phyloP scores from a whole-genome alignment of 2,888 invertebrate species.

The Anthrax anthrax region DNA sequence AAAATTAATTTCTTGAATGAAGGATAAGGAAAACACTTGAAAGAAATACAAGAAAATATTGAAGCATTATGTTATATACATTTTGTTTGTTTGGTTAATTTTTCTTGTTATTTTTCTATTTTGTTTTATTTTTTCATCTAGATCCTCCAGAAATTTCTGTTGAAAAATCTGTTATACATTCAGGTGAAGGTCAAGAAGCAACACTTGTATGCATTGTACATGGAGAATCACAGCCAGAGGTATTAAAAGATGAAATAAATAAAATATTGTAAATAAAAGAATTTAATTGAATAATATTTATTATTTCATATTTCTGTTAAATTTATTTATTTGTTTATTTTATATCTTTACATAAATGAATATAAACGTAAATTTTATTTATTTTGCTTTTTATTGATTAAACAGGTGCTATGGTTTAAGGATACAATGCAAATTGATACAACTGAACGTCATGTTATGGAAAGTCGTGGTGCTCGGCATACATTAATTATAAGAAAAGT shows the following conservation, averaged over 20 bases:
- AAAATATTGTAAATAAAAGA: not conserved
- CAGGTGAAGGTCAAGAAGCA: conserved; percentile 43
- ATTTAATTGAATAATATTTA: too few species aligned
- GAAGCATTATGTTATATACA: too few species aligned
- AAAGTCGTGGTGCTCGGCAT: conserved; percentile 41
- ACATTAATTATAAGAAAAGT: conserved; percentile 43
- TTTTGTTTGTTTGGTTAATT: too few species aligned
- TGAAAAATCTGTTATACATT: conserved; percentile 41
- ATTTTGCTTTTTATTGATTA: not conserved
- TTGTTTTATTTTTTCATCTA: not conserved
- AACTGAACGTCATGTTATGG: conserved; percentile 41
- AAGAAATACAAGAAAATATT: too few species aligned
- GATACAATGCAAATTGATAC: conserved; percentile 43
- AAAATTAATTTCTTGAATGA: too few species aligned
- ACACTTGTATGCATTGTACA: conserved; percentile 45
- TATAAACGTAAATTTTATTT: too few species aligned
- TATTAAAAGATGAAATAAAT: conserved; percentile 28
- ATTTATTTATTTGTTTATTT: too few species aligned
- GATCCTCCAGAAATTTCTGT: conserved; percentile 19
- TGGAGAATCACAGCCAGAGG: conserved; percentile 42
- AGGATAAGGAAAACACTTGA: too few species aligned
- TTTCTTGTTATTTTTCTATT: not conserved
- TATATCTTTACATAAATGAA: not conserved
- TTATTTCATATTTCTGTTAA: not conserved
- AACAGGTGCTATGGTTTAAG: conserved; percentile 42